Conservation (phyloP, 2,888 invertebrate genomes). For the Diachrysia chrysitis region DNA sequence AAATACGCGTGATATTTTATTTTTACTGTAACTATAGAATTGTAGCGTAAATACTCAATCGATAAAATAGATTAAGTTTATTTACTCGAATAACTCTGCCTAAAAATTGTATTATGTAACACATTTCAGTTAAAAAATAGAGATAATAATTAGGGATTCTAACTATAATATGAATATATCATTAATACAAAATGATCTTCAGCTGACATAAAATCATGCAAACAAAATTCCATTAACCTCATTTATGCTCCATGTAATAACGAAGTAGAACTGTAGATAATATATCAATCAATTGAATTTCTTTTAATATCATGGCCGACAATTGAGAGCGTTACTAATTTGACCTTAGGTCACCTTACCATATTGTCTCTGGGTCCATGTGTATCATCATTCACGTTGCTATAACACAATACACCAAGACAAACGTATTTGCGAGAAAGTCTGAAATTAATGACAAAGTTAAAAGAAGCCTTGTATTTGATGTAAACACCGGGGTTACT, state of each 20-base stretch:
- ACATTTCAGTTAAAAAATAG: no score
- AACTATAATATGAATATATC: no score
- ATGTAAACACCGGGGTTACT: background rate
- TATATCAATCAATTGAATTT: background rate
- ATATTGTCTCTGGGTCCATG: background rate
- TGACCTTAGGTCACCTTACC: constrained; percentile 2
- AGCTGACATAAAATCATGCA: background rate
- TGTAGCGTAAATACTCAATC: background rate
- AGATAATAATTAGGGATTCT: no score
- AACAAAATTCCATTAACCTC: background rate
- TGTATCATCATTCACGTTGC: background rate
- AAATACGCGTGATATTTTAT: background rate
- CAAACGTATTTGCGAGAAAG: no score
- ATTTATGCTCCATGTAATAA: background rate
- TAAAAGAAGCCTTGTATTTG: background rate
- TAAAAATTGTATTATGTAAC: no score
- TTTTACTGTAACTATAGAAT: no score
- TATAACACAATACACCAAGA: background rate
- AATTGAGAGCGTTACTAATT: background rate
- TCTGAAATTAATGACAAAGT: background rate
- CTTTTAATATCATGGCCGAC: background rate
- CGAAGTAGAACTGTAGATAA: background rate
- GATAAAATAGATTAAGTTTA: background rate
- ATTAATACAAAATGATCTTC: no score
- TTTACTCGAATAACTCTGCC: no score